phyloP scores from a whole-genome alignment of 2,797 vertebrate species.

The Ataeniobius toweri region DNA sequence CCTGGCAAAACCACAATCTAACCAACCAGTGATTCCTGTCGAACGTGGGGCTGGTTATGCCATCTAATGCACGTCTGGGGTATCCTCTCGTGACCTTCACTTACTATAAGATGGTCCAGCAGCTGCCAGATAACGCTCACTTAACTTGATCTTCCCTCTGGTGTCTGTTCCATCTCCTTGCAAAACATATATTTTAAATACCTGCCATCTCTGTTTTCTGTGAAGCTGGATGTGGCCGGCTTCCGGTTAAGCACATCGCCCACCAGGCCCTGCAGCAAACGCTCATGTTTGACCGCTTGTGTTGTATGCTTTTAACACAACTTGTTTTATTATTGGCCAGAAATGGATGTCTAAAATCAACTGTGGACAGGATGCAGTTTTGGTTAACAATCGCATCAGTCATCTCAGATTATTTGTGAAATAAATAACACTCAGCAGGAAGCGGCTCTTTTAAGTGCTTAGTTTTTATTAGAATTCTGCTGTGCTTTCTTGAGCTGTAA shows the following conservation, averaged over 20 bases:
- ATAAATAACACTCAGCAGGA: neutral
- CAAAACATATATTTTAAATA: neutral
- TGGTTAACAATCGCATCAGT: neutral
- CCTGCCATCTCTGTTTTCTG: neutral
- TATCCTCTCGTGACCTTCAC: too few relatives aligned
- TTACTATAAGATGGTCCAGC: too few relatives aligned
- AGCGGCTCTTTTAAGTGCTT: neutral
- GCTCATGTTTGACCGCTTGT: neutral
- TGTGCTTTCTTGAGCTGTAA: neutral
- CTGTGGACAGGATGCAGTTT: neutral
- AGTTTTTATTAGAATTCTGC: neutral
- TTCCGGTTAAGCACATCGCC: neutral
- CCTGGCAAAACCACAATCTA: neutral
- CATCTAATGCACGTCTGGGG: too few relatives aligned
- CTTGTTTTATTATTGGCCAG: neutral
- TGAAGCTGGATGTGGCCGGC: neutral
- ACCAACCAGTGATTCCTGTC: neutral
- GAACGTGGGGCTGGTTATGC: neutral
- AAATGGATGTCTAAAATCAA: neutral
- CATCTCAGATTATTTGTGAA: neutral
- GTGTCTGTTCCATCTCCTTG: too few relatives aligned
- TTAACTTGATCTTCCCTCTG: too few relatives aligned
- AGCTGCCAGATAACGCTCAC: too few relatives aligned
- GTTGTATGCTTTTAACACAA: neutral
- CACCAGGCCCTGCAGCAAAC: neutral